Conservation (phyloP, 2,888 invertebrate species). For the Volucella bombylans region DNA sequence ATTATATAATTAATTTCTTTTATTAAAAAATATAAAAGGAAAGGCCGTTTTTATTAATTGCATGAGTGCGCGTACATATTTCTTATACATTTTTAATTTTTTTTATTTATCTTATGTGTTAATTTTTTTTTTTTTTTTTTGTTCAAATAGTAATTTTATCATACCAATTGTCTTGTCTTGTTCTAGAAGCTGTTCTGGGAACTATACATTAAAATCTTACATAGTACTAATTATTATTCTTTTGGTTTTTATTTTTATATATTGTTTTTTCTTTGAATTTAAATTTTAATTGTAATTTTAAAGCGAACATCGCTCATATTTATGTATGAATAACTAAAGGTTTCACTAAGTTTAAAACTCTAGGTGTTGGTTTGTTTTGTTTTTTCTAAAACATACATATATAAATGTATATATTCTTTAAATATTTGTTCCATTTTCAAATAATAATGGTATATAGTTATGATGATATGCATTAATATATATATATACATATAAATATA, state of each 20-base stretch:
- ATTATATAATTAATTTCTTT: constrained; percentile 27
- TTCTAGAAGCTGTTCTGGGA: constrained; percentile 64
- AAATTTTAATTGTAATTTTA: constrained; percentile 35
- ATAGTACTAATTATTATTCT: constrained; percentile 38
- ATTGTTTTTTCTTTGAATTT: constrained; percentile 42
- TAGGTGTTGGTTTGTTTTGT: constrained; percentile 16
- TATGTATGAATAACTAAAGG: constrained; percentile 58
- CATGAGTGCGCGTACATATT: constrained; percentile 71
- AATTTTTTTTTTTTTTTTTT: constrained; percentile 76
- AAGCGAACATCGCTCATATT: constrained; percentile 69
- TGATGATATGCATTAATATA: constrained; percentile 63
- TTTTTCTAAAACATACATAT: constrained; percentile 5
- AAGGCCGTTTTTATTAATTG: constrained; percentile 68
- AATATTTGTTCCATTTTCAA: constrained; percentile 56
- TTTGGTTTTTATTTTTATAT: constrained; percentile 12
- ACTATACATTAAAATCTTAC: constrained; percentile 54
- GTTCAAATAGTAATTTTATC: constrained; percentile 77
- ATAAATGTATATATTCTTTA: constrained; percentile 42
- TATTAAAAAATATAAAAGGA: constrained; percentile 66
- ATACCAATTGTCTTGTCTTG: constrained; percentile 46
- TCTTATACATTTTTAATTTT: constrained; percentile 54
- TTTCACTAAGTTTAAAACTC: constrained; percentile 60
- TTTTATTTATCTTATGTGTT: constrained; percentile 61
- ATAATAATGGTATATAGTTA: constrained; percentile 55
- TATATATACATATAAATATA: constrained; percentile 38